Evolutionary conservation across 2,888 invertebrate genomes (phyloP).

Genomic region (Hirtodrosophila duncani): DNA sequence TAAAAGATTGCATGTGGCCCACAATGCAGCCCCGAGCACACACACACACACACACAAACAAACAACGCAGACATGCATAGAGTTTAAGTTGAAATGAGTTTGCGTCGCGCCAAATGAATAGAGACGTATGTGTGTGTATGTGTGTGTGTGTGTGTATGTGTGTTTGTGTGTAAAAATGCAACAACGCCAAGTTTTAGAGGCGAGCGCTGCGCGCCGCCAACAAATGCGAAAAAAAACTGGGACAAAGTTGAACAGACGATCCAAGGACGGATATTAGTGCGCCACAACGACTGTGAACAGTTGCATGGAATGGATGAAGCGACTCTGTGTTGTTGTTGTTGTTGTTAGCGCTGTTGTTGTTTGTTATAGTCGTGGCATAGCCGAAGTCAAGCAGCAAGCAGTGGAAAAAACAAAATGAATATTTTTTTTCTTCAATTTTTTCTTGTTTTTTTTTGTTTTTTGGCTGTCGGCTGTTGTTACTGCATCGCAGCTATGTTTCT

Average conservation of each 20-base stretch:
- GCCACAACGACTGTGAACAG: slow-evolving; percentile 46
- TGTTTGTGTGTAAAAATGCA: slow-evolving; percentile 48
- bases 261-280: slow-evolving; percentile 79
- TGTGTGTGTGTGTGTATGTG: slow-evolving; percentile 9
- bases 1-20: slow-evolving; percentile 67
- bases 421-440: slow-evolving; percentile 21
- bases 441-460: background rate
- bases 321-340: no score
- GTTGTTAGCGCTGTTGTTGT: no score
- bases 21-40: slow-evolving; percentile 44
- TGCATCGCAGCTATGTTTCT: slow-evolving; percentile 39
- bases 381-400: slow-evolving; percentile 38
- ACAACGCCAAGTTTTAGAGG: slow-evolving; percentile 67
- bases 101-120: slow-evolving; percentile 65
- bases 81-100: slow-evolving; percentile 32
- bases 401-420: slow-evolving; percentile 66
- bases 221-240: slow-evolving; percentile 78
- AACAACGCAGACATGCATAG: slow-evolving; percentile 30
- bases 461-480: slow-evolving; percentile 9
- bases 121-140: slow-evolving; percentile 34
- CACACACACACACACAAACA: slow-evolving; percentile 23
- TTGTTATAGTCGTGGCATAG: no score
- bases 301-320: slow-evolving; percentile 69
- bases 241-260: slow-evolving; percentile 80
- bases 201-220: slow-evolving; percentile 68